phyloP scores from a whole-genome alignment of 1,140 invertebrate species.

The Sogatella furcifera region DNA sequence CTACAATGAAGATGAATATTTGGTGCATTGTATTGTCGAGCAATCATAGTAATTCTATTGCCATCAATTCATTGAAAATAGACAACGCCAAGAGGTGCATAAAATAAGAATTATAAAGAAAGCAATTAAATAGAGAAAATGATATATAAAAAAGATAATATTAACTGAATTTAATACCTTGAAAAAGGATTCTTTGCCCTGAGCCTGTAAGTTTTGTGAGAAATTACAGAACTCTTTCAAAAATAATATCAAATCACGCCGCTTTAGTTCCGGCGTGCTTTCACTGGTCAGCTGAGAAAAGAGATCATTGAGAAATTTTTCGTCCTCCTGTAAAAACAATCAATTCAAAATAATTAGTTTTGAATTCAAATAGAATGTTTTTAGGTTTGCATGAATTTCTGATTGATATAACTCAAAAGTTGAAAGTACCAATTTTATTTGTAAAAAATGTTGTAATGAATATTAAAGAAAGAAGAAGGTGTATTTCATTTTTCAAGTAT shows the following conservation, averaged over 20 bases:
- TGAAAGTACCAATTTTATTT: too few species aligned
- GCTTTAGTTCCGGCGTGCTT: conserved; percentile 68
- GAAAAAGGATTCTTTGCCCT: conserved; percentile 94
- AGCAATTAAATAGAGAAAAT: too few species aligned
- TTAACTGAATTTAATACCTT: conserved; percentile 43
- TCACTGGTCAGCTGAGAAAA: conserved; percentile 89
- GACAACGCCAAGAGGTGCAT: too few species aligned
- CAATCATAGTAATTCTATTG: too few species aligned
- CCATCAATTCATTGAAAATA: too few species aligned
- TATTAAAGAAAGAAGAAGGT: too few species aligned
- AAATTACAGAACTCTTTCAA: conserved; percentile 99
- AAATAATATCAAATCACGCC: conserved; percentile 92
- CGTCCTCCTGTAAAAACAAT: conserved; percentile 66
- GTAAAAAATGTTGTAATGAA: too few species aligned
- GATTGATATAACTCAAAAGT: too few species aligned
- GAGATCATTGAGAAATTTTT: conserved; percentile 88
- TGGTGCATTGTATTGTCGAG: too few species aligned
- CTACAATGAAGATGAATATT: too few species aligned
- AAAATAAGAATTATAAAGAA: conserved; percentile 25
- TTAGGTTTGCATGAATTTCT: too few species aligned
- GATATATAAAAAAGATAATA: neutral
- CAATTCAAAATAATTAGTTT: neutral
- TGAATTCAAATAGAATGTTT: neutral
- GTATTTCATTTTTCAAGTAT: too few species aligned
- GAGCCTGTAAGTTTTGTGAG: conserved; percentile 94